Evolutionary conservation across 2,888 invertebrate genomes (phyloP), one percentile per base, ranked within the genome.

Genomic region (Siphlonurus alternatus): DNA sequence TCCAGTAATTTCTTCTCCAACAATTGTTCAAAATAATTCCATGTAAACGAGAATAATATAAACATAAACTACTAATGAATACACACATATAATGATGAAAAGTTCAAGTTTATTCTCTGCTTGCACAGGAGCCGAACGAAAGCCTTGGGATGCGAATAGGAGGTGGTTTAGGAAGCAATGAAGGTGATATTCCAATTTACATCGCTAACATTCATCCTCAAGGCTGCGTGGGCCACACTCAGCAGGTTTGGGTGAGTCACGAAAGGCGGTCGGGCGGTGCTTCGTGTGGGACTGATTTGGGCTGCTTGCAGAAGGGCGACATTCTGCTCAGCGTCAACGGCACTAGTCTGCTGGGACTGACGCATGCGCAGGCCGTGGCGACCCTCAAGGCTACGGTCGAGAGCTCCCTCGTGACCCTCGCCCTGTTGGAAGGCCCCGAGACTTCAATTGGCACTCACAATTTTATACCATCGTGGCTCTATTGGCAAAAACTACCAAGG

Each of bases 391-490:
- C 72, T 23, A 71, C 72, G 2, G 72, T 76, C 24, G 74, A 73
- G 63, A 69, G 70, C 63, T 72, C 72, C 25, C 69, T 71, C 10
- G 73, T 78, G 10, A 72, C 72, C 56, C 71, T 78, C 63, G 74
- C 74, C 65, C 70, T 77, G 61, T 71, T 78, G 23, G 76, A 77
- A 65, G 76, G 76, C 3, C 74, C 76, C 22, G 77, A 77, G 69
- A 76, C 75, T 2, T 71, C 71, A 25, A 70, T 71, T 25, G 75
- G 75, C 15, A 64, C 70, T 38, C 72, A 71, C 38, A 76, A 76
- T 70, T 78, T 78, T 69, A 73, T 74, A 18, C 78, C 78, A 2
- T 74, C 76, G 25, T 78, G 78, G 78, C 71, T 76, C 64, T 78
- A 75, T 70, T 78, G 78, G 78, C 75, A 78, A 64, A 73, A 74